phyloP scores from a whole-genome alignment of 2,113 vertebrate species.

The Otis tarda region DNA sequence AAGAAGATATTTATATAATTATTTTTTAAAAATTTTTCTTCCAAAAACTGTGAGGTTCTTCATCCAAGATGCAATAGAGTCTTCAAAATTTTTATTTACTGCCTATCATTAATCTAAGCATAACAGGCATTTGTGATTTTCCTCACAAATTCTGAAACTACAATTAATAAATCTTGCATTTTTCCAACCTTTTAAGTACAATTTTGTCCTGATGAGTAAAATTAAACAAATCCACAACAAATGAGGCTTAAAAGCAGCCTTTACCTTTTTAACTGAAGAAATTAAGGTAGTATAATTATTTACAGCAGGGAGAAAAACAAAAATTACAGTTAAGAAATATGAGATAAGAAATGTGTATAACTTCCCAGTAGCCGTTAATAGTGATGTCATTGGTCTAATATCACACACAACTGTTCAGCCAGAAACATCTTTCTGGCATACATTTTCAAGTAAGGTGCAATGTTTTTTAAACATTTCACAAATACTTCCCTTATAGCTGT shows the following conservation, averaged over 20 bases:
- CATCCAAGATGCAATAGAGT: background rate
- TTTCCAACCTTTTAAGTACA: background rate
- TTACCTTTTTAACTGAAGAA: background rate
- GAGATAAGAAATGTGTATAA: background rate
- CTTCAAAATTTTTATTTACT: background rate
- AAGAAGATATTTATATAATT: background rate
- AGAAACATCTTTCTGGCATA: background rate
- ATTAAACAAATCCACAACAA: background rate
- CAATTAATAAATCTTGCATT: background rate
- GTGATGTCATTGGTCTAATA: background rate
- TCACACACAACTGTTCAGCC: background rate
- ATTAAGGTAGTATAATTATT: background rate
- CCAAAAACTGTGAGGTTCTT: background rate
- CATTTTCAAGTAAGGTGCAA: background rate
- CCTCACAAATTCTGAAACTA: background rate
- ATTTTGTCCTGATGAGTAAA: background rate
- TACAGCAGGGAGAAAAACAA: accelerated
- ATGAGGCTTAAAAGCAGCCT: background rate
- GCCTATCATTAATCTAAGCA: background rate
- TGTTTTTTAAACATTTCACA: background rate
- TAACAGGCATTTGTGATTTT: background rate
- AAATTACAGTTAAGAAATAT: background rate
- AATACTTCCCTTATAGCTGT: background rate
- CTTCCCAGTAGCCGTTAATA: background rate
- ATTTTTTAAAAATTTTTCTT: background rate